Evolutionary conservation across 2,113 vertebrate genomes (phyloP).

Genomic region (Bubalus kerabau): DNA sequence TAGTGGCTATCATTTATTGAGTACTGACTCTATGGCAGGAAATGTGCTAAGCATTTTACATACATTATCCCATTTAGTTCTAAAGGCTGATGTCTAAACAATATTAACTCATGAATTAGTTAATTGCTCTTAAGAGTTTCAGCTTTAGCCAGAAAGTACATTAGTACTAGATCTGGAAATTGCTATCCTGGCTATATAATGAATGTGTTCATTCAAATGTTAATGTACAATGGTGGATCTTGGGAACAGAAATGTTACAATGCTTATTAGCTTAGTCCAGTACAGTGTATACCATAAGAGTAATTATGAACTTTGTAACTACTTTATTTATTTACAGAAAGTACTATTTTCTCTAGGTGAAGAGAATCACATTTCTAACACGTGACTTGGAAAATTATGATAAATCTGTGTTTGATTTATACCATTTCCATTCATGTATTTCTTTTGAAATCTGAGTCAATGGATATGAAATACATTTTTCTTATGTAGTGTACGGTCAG

Average conservation of each 20-base stretch:
- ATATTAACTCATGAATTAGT: slow-evolving; percentile 51
- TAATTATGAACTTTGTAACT: neutral
- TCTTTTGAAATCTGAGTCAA: neutral
- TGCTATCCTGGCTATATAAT: neutral
- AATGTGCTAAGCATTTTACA: slow-evolving; percentile 37
- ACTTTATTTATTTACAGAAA: slow-evolving; percentile 29
- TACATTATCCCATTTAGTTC: slow-evolving; percentile 37
- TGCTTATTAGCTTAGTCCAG: neutral
- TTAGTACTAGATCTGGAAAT: slow-evolving; percentile 33
- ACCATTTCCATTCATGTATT: neutral
- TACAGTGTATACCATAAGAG: neutral
- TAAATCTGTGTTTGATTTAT: neutral
- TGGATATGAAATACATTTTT: neutral
- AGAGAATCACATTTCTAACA: neutral
- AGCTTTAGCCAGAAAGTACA: slow-evolving; percentile 46
- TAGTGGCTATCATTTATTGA: slow-evolving; percentile 27
- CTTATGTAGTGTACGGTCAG: neutral
- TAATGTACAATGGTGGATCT: neutral
- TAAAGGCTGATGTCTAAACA: slow-evolving; percentile 16
- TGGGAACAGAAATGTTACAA: neutral
- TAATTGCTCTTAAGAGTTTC: slow-evolving; percentile 44
- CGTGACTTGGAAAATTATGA: neutral
- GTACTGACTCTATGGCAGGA: neutral
- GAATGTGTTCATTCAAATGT: slow-evolving; percentile 20
- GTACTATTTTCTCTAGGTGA: neutral